A percentile compares a stretch with the other conserved stretches of the same genome.
These are phyloP conservation scores for Medauroidea extradentata DNA, from an alignment of 1,140 invertebrate species.

Conservation along the genomic window DNA sequence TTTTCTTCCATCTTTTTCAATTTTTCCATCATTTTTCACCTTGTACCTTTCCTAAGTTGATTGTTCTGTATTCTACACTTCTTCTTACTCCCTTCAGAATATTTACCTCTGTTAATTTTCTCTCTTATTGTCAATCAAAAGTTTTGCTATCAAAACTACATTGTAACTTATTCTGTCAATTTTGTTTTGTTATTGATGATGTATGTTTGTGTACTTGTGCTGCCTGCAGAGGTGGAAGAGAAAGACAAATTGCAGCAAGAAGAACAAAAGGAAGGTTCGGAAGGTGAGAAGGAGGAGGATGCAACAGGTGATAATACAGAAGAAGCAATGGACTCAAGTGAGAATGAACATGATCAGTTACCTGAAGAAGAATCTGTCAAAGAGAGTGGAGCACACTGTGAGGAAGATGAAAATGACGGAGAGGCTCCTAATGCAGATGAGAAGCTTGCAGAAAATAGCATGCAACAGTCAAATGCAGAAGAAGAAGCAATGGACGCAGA, in stretches of 20 bases:
- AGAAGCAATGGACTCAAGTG: constrained; percentile 14
- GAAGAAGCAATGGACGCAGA: constrained; percentile 43
- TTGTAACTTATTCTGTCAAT: too few species aligned
- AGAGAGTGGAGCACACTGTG: constrained; percentile 35
- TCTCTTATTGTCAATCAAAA: too few species aligned
- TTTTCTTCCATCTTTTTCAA: too few species aligned
- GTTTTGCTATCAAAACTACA: too few species aligned
- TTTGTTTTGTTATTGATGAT: too few species aligned
- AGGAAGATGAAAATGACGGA: constrained; percentile 36
- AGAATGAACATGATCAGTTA: constrained; percentile 23
- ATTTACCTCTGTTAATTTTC: too few species aligned
- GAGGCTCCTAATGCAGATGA: constrained; percentile 25
- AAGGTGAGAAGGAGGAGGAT: constrained; percentile 29
- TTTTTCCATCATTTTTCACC: too few species aligned
- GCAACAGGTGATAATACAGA: constrained; percentile 6
- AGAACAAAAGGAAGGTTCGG: neutral
- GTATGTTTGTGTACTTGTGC: too few species aligned
- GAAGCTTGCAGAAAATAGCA: constrained; percentile 28
- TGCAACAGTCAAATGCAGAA: constrained; percentile 26
- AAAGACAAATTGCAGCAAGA: neutral
- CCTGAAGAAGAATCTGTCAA: constrained; percentile 29
- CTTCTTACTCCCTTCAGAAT: too few species aligned
- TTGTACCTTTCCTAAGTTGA: too few species aligned
- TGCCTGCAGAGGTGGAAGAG: neutral
- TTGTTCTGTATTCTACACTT: too few species aligned